Conservation (phyloP, 2,797 vertebrate species). For the Gobio occitaniae region DNA sequence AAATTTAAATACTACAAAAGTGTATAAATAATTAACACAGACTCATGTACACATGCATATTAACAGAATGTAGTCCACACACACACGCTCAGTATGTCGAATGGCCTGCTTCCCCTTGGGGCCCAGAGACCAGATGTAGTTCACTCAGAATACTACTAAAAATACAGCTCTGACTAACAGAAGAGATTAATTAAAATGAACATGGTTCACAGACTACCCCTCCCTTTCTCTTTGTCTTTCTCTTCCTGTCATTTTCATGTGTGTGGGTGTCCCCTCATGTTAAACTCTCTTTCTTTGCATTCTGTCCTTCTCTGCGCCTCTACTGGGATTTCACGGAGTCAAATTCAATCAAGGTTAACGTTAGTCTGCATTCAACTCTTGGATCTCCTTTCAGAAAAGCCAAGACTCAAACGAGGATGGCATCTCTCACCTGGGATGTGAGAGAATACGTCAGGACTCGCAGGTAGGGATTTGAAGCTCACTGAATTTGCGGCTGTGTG, state of each 20-base stretch:
- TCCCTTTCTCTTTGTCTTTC: slow-evolving; percentile 39
- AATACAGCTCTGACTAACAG: slow-evolving; percentile 65
- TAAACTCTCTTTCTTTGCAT: slow-evolving; percentile 45
- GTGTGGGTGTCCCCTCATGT: slow-evolving; percentile 34
- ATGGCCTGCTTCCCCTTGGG: slow-evolving; percentile 66
- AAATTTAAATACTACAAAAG: background rate
- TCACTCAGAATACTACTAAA: slow-evolving; percentile 68
- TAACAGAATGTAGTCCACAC: slow-evolving; percentile 17
- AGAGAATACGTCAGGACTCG: slow-evolving; percentile 44
- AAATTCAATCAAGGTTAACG: slow-evolving; percentile 49
- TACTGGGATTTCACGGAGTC: slow-evolving; percentile 44
- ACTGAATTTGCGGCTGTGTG: slow-evolving; percentile 26
- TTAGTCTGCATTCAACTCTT: slow-evolving; percentile 44
- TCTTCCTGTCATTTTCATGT: slow-evolving; percentile 41
- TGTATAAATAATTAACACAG: slow-evolving; percentile 30
- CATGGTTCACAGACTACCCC: slow-evolving; percentile 57
- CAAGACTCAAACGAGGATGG: slow-evolving; percentile 23
- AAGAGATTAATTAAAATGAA: slow-evolving; percentile 64
- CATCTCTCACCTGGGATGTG: slow-evolving; percentile 46
- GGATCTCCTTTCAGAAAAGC: slow-evolving; percentile 39
- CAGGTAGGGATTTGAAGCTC: slow-evolving; percentile 45
- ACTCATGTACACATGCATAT: slow-evolving; percentile 17
- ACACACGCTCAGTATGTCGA: slow-evolving; percentile 23
- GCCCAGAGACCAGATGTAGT: slow-evolving; percentile 63
- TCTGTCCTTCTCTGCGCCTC: slow-evolving; percentile 43